Conservation (phyloP, 2,888 invertebrate genomes). For the Drosophila acutilabella region DNA sequence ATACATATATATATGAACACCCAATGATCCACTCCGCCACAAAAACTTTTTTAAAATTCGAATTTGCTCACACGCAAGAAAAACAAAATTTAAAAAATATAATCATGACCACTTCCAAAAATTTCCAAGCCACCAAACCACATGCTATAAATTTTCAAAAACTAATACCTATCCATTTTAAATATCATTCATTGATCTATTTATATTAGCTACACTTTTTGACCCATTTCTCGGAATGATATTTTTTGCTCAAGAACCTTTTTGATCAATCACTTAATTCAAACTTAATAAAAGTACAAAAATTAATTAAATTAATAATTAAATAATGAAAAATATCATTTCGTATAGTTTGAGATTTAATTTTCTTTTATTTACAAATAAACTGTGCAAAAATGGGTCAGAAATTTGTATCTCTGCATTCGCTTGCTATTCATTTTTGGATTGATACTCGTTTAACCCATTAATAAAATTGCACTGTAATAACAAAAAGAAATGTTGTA, state of each 20-base stretch:
- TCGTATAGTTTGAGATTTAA: conserved; percentile 31
- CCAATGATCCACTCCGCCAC: conserved; percentile 18
- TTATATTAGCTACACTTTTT: conserved; percentile 43
- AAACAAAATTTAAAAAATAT: background rate
- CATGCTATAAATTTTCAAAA: conserved; percentile 19
- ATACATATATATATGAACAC: conserved; percentile 27
- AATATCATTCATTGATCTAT: conserved; percentile 33
- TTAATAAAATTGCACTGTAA: conserved; percentile 39
- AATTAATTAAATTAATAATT: conserved; percentile 19
- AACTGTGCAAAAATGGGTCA: conserved; percentile 54
- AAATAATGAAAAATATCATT: conserved; percentile 70
- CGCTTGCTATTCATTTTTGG: conserved; percentile 59
- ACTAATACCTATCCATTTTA: conserved; percentile 9
- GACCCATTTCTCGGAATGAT: conserved; percentile 85
- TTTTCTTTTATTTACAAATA: conserved; percentile 18
- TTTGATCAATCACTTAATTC: conserved; percentile 47
- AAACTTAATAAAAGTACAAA: conserved; percentile 35
- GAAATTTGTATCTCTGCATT: conserved; percentile 62
- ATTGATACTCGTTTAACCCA: conserved; percentile 30
- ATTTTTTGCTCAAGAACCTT: conserved; percentile 84
- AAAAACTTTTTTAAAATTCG: conserved; percentile 18
- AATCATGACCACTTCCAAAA: conserved; percentile 13
- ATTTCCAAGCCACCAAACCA: conserved; percentile 14
- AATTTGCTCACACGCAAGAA: conserved; percentile 20
- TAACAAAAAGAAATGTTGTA: conserved; percentile 25